A percentile compares a stretch with the other conserved stretches of the same genome.
Conservation (phyloP, 2,888 invertebrate genomes). For the Eupsilia transversa region DNA sequence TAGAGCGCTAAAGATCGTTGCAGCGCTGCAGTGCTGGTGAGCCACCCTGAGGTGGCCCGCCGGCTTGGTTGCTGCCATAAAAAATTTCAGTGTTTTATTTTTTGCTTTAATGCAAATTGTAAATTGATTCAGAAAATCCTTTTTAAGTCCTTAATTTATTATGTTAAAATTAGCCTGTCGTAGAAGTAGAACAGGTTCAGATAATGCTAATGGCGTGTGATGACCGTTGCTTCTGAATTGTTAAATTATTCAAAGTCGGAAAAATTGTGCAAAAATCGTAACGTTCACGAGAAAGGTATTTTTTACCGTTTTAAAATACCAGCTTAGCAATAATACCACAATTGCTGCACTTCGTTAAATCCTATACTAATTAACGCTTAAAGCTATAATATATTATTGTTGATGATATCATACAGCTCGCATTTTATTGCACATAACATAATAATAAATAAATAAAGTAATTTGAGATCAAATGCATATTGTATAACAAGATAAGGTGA, state of each 20-base stretch:
- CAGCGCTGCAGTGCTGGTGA: too few relatives aligned
- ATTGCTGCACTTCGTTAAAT: constrained; percentile 3
- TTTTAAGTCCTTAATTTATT: not conserved
- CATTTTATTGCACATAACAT: not conserved
- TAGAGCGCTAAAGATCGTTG: too few relatives aligned
- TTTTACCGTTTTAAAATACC: not conserved
- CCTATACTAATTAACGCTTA: constrained; percentile 7
- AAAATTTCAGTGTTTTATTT: too few relatives aligned
- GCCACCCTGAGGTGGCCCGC: too few relatives aligned
- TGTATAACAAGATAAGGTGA: not conserved
- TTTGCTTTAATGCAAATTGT: too few relatives aligned
- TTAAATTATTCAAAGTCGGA: constrained; percentile 33
- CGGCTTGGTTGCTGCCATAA: not conserved
- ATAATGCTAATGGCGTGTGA: not conserved
- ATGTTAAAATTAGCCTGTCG: not conserved
- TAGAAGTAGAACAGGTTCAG: constrained; percentile 23
- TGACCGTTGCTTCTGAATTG: constrained; percentile 11
- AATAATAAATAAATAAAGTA: not conserved
- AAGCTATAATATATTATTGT: constrained; percentile 3
- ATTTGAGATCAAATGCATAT: constrained; percentile 10
- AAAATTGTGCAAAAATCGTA: constrained; percentile 8
- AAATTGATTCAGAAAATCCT: not conserved
- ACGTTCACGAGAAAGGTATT: constrained; percentile 1
- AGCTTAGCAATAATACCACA: not conserved
- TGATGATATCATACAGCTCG: constrained; percentile 1